Evolutionary conservation across 2,888 invertebrate genomes (phyloP).

Genomic region (Malachius bipustulatus): DNA sequence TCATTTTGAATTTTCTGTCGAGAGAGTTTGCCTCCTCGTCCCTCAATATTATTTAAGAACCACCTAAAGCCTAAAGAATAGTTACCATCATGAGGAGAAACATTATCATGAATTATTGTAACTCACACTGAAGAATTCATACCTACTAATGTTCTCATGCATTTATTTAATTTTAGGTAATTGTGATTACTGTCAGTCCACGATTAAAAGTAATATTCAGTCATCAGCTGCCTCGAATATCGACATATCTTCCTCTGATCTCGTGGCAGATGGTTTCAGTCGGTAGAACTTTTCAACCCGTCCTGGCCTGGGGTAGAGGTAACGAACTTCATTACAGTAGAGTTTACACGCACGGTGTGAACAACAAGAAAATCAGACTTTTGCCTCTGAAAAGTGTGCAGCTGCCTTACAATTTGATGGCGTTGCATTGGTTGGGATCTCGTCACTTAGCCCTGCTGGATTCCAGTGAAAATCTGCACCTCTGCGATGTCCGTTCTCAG

Average conservation of each 20-base stretch:
- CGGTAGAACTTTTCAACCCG: conserved; percentile 62
- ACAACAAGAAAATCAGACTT: conserved; percentile 41
- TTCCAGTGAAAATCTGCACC: conserved; percentile 69
- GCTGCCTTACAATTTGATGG: conserved; percentile 58
- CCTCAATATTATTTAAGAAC: too few species aligned
- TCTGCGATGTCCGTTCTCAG: conserved; percentile 81
- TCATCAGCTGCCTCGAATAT: conserved; percentile 56
- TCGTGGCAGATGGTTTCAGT: conserved; percentile 88
- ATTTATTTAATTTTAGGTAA: conserved; percentile 42
- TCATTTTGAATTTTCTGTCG: too few species aligned
- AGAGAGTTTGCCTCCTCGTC: too few species aligned
- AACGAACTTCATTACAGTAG: conserved; percentile 78
- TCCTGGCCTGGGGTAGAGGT: conserved; percentile 81
- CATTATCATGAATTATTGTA: too few species aligned
- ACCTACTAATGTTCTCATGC: too few species aligned
- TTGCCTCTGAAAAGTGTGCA: conserved; percentile 59
- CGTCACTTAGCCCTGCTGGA: conserved; percentile 77
- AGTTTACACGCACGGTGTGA: conserved; percentile 43
- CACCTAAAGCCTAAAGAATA: too few species aligned
- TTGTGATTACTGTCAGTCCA: conserved; percentile 68
- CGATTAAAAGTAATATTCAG: conserved; percentile 66
- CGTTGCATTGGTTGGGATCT: conserved; percentile 71
- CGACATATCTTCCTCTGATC: conserved; percentile 74
- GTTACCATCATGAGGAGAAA: too few species aligned
- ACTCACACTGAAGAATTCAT: too few species aligned